Evolutionary conservation across 2,797 vertebrate species (phyloP).

Genomic region (Sphaeramia orbicularis): DNA sequence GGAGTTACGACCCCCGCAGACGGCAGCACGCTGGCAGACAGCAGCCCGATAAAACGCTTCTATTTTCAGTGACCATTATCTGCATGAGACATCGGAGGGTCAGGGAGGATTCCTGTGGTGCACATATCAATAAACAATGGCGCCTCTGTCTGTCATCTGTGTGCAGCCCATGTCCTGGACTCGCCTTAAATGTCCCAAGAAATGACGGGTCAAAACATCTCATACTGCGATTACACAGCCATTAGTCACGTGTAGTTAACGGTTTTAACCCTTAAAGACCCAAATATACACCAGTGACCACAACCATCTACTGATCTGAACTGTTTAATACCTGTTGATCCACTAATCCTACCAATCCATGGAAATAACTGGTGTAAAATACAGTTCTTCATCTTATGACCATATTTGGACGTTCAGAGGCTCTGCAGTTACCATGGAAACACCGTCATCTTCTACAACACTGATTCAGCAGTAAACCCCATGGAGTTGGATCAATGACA

Average conservation of each 20-base stretch:
- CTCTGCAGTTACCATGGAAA: too few relatives aligned
- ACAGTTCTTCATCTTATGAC: too few relatives aligned
- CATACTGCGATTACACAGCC: not conserved
- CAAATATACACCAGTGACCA: too few relatives aligned
- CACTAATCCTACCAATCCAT: too few relatives aligned
- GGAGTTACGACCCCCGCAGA: constrained; percentile 39
- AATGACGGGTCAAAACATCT: constrained; percentile 26
- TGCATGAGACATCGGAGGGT: constrained; percentile 64
- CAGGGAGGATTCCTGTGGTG: constrained; percentile 59
- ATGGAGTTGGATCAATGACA: too few relatives aligned
- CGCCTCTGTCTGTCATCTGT: constrained; percentile 60
- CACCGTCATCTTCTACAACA: too few relatives aligned
- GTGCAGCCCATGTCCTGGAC: constrained; percentile 33
- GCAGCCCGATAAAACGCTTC: constrained; percentile 60
- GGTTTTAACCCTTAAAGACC: too few relatives aligned
- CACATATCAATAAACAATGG: constrained; percentile 68
- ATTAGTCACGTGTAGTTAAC: constrained; percentile 8
- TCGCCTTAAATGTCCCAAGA: constrained; percentile 14
- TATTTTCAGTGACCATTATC: constrained; percentile 76
- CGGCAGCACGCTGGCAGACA: constrained; percentile 58
- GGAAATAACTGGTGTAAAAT: too few relatives aligned
- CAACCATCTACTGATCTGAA: too few relatives aligned
- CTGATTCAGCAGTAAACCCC: too few relatives aligned
- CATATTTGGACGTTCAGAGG: too few relatives aligned
- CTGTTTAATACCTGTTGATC: too few relatives aligned